These are phyloP conservation scores for Monodelphis domestica DNA, from an alignment of 2,797 vertebrate species.

Conservation along the genomic window DNA sequence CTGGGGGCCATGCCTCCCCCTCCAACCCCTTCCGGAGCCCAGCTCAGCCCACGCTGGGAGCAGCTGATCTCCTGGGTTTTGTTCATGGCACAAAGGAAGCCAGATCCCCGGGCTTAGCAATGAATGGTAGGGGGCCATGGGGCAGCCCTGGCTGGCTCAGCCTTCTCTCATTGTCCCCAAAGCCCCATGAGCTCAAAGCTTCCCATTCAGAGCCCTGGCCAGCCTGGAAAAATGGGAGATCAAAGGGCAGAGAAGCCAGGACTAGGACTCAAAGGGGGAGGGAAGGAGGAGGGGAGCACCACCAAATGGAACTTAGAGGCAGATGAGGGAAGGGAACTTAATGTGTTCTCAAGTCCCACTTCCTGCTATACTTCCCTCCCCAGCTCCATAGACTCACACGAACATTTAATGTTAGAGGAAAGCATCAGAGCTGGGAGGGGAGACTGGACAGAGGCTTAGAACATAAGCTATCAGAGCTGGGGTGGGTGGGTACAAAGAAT, in stretches of 20 bases:
- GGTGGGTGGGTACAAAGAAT: not conserved
- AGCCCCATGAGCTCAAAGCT: not conserved
- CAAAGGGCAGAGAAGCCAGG: slow-evolving; percentile 32
- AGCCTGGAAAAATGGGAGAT: not conserved
- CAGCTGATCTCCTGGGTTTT: slow-evolving; percentile 62
- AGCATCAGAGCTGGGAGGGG: not conserved
- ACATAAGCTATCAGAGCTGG: not conserved
- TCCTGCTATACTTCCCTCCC: not conserved
- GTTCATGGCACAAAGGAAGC: slow-evolving; percentile 69
- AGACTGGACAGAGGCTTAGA: not conserved
- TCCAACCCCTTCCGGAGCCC: not conserved
- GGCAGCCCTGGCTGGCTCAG: slow-evolving; percentile 23
- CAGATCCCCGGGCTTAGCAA: slow-evolving; percentile 66
- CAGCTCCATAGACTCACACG: not conserved
- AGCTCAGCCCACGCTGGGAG: slow-evolving; percentile 36
- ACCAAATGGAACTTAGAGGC: not conserved
- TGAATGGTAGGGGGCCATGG: slow-evolving; percentile 48
- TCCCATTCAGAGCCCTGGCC: not conserved
- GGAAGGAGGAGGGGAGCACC: not conserved
- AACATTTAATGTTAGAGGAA: not conserved
- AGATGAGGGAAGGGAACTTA: not conserved
- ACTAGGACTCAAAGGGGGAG: not conserved
- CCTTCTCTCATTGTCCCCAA: not conserved
- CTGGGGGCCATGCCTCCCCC: not conserved
- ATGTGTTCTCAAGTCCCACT: not conserved